Conservation (phyloP, 30 jellyfish, hydroid and myxozoan species). For the Chrysaora quinquecirrha region DNA sequence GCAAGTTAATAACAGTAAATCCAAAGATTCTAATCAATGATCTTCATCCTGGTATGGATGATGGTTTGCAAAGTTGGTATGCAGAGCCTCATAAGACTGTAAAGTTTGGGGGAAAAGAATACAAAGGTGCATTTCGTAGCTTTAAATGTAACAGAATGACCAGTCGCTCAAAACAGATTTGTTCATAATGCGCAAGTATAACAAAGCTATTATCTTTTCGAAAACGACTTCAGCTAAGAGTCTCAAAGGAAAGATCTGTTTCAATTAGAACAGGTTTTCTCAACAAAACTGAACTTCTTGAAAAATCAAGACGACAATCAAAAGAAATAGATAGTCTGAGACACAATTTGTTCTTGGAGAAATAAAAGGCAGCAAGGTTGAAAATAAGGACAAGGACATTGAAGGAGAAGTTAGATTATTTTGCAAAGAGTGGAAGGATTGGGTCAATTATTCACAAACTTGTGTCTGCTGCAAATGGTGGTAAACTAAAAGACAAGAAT, state of each 20-base stretch:
- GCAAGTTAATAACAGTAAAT: too few species aligned
- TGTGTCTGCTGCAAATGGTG: not conserved
- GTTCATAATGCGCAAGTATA: not conserved
- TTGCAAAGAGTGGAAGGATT: slow-evolving; percentile 20
- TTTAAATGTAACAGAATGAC: slow-evolving; percentile 5
- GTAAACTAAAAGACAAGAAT: not conserved
- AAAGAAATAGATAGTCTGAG: not conserved
- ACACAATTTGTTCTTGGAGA: not conserved
- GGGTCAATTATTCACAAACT: slow-evolving; percentile 1
- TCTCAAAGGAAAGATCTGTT: not conserved
- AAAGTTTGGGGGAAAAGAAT: not conserved
- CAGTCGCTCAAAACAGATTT: not conserved
- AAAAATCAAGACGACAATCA: not conserved
- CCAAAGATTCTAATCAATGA: slow-evolving; percentile 9
- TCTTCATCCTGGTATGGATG: slow-evolving; percentile 1
- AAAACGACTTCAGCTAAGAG: not conserved
- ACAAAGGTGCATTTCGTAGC: not conserved
- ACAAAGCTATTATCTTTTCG: slow-evolving; percentile 1
- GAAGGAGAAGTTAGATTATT: not conserved
- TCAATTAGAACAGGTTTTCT: not conserved
- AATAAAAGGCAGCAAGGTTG: not conserved
- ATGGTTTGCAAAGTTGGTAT: not conserved
- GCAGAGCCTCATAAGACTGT: not conserved
- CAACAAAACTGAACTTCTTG: not conserved
- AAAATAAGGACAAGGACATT: not conserved